A percentile compares a stretch with the other conserved stretches of the same genome.
Evolutionary conservation across 2,888 invertebrate species (phyloP).

Genomic region (Drosophila melanocephala): DNA sequence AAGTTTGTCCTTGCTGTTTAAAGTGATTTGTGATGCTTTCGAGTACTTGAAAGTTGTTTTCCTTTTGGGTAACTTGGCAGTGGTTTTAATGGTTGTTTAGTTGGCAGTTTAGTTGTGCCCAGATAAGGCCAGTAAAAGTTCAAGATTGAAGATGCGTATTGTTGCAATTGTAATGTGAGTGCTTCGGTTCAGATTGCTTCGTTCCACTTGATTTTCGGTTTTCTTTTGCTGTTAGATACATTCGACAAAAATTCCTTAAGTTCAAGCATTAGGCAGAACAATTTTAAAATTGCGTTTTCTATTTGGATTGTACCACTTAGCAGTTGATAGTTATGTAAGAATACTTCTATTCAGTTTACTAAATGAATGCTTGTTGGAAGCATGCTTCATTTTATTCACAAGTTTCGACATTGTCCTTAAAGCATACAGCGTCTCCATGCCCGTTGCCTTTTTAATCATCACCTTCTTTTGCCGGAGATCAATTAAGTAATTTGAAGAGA

Average conservation of each 20-base stretch:
- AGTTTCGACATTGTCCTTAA: neutral
- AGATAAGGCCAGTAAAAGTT: constrained; percentile 61
- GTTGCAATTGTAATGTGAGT: constrained; percentile 60
- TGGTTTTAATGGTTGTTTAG: constrained; percentile 74
- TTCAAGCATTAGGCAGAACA: constrained; percentile 12
- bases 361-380: neutral
- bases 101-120: constrained; percentile 65
- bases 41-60: constrained; percentile 72
- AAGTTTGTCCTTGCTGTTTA: constrained; percentile 75
- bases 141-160: constrained; percentile 56
- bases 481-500: constrained; percentile 31
- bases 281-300: constrained; percentile 1
- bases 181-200: constrained; percentile 26
- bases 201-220: constrained; percentile 8
- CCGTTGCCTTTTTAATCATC: neutral
- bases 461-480: neutral
- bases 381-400: neutral
- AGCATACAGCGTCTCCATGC: neutral
- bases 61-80: constrained; percentile 59
- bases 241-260: constrained; percentile 31
- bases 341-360: neutral
- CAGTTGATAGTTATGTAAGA: neutral
- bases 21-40: constrained; percentile 76
- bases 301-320: neutral
- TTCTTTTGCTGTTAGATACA: constrained; percentile 16